These are phyloP conservation scores for Agrotis ipsilon DNA, from an alignment of 2,888 invertebrate genomes.

Conservation along the genomic window DNA sequence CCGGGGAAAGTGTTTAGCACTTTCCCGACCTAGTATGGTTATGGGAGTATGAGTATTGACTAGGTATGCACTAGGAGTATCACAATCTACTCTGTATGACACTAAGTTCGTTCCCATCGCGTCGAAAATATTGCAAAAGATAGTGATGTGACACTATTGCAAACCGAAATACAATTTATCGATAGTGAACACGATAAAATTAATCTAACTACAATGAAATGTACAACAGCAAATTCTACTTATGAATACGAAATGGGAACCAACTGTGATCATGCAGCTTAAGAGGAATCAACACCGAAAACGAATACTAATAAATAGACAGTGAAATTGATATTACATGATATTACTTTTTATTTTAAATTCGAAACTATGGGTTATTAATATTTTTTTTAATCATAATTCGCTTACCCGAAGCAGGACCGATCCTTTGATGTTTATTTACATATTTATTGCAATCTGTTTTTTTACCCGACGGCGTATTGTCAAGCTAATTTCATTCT, in stretches of 20 bases:
- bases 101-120: constrained; percentile 82
- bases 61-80: constrained; percentile 87
- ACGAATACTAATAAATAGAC: constrained; percentile 90
- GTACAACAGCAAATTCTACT: constrained; percentile 34
- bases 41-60: constrained; percentile 73
- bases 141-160: constrained; percentile 53
- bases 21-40: constrained; percentile 33
- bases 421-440: constrained; percentile 84
- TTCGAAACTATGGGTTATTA: constrained; percentile 88
- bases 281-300: constrained; percentile 91
- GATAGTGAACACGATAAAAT: constrained; percentile 36
- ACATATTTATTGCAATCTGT: constrained; percentile 89
- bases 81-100: constrained; percentile 87
- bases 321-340: constrained; percentile 90
- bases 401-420: constrained; percentile 84
- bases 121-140: constrained; percentile 61
- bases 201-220: constrained; percentile 26
- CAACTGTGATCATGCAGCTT: constrained; percentile 77
- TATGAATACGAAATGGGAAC: constrained; percentile 80
- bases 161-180: constrained; percentile 50
- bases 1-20: constrained; percentile 62
- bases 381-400: constrained; percentile 77
- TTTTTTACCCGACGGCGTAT: constrained; percentile 78
- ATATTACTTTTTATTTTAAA: constrained; percentile 86
- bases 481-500: constrained; percentile 69